Conservation (phyloP, 2,888 invertebrate genomes). For the Eupeodes luniger region DNA sequence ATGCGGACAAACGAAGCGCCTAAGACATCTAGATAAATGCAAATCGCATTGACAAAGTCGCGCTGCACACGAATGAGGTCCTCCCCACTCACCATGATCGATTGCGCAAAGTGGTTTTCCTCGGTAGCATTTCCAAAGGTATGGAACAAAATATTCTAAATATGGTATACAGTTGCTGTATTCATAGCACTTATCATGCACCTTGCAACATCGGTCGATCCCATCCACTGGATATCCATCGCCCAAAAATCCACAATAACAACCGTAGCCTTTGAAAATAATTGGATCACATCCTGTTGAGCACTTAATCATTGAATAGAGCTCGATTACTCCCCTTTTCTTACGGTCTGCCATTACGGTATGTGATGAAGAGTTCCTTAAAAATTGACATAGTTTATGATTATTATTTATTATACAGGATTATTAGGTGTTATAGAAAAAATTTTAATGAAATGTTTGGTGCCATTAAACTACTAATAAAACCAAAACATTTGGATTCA, state of each 20-base stretch:
- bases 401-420: too few relatives aligned
- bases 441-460: too few relatives aligned
- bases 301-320: conserved; percentile 94
- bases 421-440: too few relatives aligned
- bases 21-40: conserved; percentile 91
- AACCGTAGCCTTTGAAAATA: conserved; percentile 94
- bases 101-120: conserved; percentile 89
- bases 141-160: conserved; percentile 93
- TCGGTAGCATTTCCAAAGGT: conserved; percentile 93
- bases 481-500: too few relatives aligned
- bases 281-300: conserved; percentile 94
- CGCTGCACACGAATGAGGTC: conserved; percentile 89
- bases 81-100: conserved; percentile 86
- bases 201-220: conserved; percentile 92
- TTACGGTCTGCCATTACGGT: conserved; percentile 84
- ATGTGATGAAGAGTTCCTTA: conserved; percentile 57
- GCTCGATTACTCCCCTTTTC: conserved; percentile 90
- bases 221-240: conserved; percentile 91
- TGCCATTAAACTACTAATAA: too few relatives aligned
- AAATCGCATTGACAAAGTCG: conserved; percentile 94
- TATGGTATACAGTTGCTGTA: conserved; percentile 91
- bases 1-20: conserved; percentile 90
- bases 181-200: conserved; percentile 94
- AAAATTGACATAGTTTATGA: conserved; percentile 14
- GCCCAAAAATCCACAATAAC: conserved; percentile 95